These are phyloP conservation scores for Macrotrachela quadricornifera DNA, from an alignment of 1,140 invertebrate genomes.

Conservation along the genomic window DNA sequence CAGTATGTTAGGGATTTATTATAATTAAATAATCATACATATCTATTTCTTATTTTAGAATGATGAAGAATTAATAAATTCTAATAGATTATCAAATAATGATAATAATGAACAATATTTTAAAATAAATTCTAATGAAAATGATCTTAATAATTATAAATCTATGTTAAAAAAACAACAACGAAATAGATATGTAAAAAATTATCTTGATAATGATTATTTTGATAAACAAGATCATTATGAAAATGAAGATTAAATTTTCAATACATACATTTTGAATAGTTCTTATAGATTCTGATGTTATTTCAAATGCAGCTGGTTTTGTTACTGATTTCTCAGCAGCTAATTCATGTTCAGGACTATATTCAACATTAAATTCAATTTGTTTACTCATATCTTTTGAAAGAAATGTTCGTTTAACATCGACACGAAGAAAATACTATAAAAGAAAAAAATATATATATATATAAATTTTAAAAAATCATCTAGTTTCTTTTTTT, in stretches of 20 bases:
- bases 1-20: neutral
- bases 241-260: neutral
- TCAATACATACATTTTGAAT: constrained; percentile 32
- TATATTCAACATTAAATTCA: constrained; percentile 58
- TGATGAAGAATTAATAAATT: too few species aligned
- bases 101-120: too few species aligned
- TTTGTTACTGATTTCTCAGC: constrained; percentile 32
- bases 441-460: constrained; percentile 15
- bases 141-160: too few species aligned
- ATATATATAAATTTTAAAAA: neutral
- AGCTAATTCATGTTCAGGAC: constrained; percentile 1
- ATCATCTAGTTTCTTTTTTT: too few species aligned
- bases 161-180: too few species aligned
- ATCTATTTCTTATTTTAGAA: too few species aligned
- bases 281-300: constrained; percentile 53
- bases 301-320: constrained; percentile 53
- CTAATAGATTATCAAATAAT: too few species aligned
- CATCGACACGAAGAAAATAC: constrained; percentile 63
- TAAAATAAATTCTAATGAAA: too few species aligned
- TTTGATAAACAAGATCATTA: too few species aligned
- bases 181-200: too few species aligned
- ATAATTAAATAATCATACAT: too few species aligned
- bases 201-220: too few species aligned
- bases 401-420: constrained; percentile 66
- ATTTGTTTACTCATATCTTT: constrained; percentile 57